A percentile compares a stretch with the other conserved stretches of the same genome.
Evolutionary conservation across 1,140 invertebrate species (phyloP).

Genomic region (Papilio polyxenes): DNA sequence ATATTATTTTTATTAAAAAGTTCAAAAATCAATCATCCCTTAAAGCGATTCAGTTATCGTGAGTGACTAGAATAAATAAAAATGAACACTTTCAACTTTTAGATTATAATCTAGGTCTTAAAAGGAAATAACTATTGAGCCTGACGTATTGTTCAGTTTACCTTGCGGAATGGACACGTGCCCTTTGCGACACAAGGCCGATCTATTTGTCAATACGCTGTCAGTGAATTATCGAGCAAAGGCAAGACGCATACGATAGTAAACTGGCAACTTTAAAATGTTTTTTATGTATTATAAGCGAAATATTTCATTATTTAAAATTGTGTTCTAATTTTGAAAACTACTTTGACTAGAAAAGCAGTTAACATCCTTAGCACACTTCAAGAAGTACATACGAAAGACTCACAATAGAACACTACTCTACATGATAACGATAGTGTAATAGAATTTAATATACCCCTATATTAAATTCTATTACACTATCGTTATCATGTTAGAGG

Average conservation of each 20-base stretch:
- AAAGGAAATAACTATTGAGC: conserved; percentile 1
- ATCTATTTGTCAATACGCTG: conserved; percentile 3
- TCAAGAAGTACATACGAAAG: too few relatives aligned
- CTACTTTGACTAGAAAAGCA: too few relatives aligned
- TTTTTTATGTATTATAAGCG: background rate
- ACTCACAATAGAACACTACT: too few relatives aligned
- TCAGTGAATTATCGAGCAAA: background rate
- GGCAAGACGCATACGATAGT: background rate
- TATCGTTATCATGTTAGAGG: too few relatives aligned
- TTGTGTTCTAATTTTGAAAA: too few relatives aligned
- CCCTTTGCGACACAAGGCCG: conserved; percentile 8
- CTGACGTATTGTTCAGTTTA: background rate
- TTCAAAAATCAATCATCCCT: background rate
- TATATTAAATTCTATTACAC: too few relatives aligned
- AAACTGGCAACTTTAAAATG: background rate
- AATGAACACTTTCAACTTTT: background rate
- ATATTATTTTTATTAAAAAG: background rate
- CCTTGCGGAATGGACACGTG: background rate
- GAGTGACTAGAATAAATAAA: background rate
- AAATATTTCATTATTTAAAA: too few relatives aligned
- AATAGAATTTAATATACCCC: too few relatives aligned
- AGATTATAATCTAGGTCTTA: background rate
- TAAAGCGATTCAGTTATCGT: background rate
- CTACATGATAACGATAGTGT: too few relatives aligned
- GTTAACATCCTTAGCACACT: too few relatives aligned